These are phyloP conservation scores for Drosophila pseudotalamancana DNA, from an alignment of 2,888 invertebrate genomes.

Conservation along the genomic window DNA sequence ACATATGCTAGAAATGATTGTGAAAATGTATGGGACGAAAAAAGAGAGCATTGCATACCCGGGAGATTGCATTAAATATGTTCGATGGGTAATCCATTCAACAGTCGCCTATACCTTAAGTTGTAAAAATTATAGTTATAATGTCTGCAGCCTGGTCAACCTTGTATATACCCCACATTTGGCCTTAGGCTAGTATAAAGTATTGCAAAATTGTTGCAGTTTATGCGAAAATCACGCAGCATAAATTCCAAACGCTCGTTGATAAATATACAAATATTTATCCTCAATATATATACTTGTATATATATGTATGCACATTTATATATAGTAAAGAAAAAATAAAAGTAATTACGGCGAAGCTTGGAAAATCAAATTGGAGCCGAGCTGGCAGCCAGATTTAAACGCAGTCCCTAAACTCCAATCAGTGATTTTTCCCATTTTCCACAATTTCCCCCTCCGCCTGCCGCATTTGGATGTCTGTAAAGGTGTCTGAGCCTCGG, in stretches of 20 bases:
- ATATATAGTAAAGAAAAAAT: neutral
- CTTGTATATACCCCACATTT: neutral
- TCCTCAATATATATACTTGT: neutral
- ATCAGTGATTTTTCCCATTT: conserved; percentile 15
- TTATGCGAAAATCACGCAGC: conserved; percentile 42
- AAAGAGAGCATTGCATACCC: no score
- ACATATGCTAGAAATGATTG: neutral
- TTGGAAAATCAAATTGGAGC: conserved; percentile 13
- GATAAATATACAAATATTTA: conserved; percentile 1
- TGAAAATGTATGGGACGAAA: neutral
- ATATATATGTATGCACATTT: no score
- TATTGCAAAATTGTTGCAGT: conserved; percentile 44
- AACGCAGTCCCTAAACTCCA: conserved; percentile 35
- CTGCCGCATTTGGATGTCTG: conserved; percentile 17
- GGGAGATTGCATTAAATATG: no score
- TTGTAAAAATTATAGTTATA: no score
- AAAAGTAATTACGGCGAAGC: conserved; percentile 47
- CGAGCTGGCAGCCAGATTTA: conserved; percentile 34
- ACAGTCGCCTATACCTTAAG: no score
- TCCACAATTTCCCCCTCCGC: neutral
- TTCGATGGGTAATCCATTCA: no score
- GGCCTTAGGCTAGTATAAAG: neutral
- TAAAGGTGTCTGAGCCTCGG: conserved; percentile 19
- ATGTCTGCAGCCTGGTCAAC: neutral
- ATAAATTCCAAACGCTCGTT: conserved; percentile 41